Evolutionary conservation across 2,888 invertebrate genomes (phyloP), one percentile per base, ranked within the genome.

Genomic region (Beris morrisii): DNA sequence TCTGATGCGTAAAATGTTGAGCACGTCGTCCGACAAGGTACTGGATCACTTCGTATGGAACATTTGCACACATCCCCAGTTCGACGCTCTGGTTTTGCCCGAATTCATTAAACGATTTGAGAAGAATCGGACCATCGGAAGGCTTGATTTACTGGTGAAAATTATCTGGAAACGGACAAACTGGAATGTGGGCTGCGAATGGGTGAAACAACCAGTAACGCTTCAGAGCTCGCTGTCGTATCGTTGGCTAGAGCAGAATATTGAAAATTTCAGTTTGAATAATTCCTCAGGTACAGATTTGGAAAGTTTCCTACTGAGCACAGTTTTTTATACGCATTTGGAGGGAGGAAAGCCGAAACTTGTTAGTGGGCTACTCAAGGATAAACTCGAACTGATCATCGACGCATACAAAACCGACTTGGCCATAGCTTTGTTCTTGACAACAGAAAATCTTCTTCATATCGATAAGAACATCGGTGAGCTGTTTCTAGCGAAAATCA

Each of bases 11-110:
- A 88, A 87, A 70, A 80, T 88, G 30, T 76, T 91, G 38, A 82
- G 82, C 11, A 76, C 88, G 11, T 81, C 84, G 7, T 82, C 86
- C 64, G 82, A 84, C 55, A 79, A 81, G 43, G 82, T 89, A 15
- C 82, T 88, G 43, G 83, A 89, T 58, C 82, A 84, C 65, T 88
- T 91, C 74, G 84, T 91, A 3, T 84, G 87, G 73, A 85, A 86
- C 76, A 85, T 91, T 4, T 82, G 85, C 45, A 78, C 83, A 43
- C 89, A 88, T 74, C 83, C 87, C 0, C 86, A 87, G 59, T 92
- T 91, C 77, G 91, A 92, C 75, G 83, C 88, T 70, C 82, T 90
- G 43, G 85, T 92, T 69, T 79, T 92, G 59, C 90, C 91, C 0
- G 83, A 84, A 13, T 86, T 90, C 68, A 73, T 91, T 31, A 84